Evolutionary conservation across 1,140 invertebrate species (phyloP).

Genomic region (Gonatopus flavifemur): DNA sequence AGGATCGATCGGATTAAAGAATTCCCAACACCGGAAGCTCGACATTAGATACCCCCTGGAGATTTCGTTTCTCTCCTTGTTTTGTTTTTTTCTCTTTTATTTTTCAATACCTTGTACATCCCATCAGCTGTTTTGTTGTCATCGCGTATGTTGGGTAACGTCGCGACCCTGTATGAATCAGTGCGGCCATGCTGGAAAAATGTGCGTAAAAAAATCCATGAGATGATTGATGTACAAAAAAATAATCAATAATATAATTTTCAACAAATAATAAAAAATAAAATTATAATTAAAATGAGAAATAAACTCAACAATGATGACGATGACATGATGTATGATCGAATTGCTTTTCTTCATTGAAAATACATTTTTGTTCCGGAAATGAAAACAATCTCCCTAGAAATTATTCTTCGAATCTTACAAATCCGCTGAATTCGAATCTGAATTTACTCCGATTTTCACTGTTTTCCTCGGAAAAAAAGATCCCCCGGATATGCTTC

Average conservation of each 20-base stretch:
- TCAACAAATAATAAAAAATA: not conserved
- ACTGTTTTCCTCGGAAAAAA: too few relatives aligned
- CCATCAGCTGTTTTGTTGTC: constrained; percentile 93
- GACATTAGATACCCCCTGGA: too few relatives aligned
- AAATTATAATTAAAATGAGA: constrained; percentile 2
- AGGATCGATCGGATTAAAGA: constrained; percentile 2
- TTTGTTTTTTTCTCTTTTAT: too few relatives aligned
- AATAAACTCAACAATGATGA: not conserved
- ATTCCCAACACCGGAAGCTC: constrained; percentile 6
- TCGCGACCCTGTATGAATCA: constrained; percentile 92
- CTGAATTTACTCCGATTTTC: too few relatives aligned
- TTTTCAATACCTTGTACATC: constrained; percentile 86
- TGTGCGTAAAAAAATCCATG: constrained; percentile 43
- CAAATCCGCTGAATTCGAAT: too few relatives aligned
- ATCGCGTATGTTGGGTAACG: constrained; percentile 82
- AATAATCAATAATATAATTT: constrained; percentile 22
- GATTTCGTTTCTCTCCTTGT: constrained; percentile 24
- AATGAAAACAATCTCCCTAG: too few relatives aligned
- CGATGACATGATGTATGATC: too few relatives aligned
- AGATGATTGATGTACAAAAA: constrained; percentile 23
- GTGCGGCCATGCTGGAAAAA: constrained; percentile 81
- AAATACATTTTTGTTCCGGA: too few relatives aligned
- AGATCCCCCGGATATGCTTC: too few relatives aligned
- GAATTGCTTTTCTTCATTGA: too few relatives aligned
- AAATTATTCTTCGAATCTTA: too few relatives aligned